Base-by-base conservation (phyloP, 2,888 invertebrate species). In the Phragmatobia fuliginosa region DNA sequence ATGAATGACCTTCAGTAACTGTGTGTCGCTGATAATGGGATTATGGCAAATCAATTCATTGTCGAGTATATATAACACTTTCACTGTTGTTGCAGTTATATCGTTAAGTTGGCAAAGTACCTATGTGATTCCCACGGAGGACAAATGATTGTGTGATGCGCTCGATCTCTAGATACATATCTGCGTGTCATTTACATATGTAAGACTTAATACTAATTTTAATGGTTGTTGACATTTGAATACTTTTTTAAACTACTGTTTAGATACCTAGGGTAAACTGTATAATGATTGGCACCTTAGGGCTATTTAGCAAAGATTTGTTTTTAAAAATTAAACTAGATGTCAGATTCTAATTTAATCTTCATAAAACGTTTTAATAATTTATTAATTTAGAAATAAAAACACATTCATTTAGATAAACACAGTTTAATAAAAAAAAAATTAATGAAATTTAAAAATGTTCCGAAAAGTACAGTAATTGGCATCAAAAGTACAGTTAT, bases 1-100 rank as follows among this genome's bases (percentile, higher is more conserved):
- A n/a, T 59, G 28, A 36, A 36, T 41, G 14, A 33, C 63, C 63
- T 66, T 66, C n/a, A 21, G 8, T 52, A 33, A 33, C 31, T 41
- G n/a, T 21, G n/a, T 21, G 32, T 32, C 45, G 45, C 28, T 45
- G 31, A 49, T 32, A 63, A 14, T 1, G 7, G 16, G 62, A 38
- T 8, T 61, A 1, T 61, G 16, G 28, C 25, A 10, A 62, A 38
- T 28, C 28, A 38, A 28, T 41, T 62, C 28, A n/a, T 25, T 62
- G 18, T 62, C 28, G 18, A 38, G 18, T 38, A 16, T 28, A 38
- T 18, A 1, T 28, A 3, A 28, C 28, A 28, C 38, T 16, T 62
- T 62, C 56, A 56, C 56, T 28, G 6, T 0, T 28, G 25, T 18
- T 28, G 28, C 6, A 56, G 56, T 56, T 56, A 25, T 52, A 52